Conservation (phyloP, 1,140 invertebrate genomes). For the Daktulosphaira vitifoliae region DNA sequence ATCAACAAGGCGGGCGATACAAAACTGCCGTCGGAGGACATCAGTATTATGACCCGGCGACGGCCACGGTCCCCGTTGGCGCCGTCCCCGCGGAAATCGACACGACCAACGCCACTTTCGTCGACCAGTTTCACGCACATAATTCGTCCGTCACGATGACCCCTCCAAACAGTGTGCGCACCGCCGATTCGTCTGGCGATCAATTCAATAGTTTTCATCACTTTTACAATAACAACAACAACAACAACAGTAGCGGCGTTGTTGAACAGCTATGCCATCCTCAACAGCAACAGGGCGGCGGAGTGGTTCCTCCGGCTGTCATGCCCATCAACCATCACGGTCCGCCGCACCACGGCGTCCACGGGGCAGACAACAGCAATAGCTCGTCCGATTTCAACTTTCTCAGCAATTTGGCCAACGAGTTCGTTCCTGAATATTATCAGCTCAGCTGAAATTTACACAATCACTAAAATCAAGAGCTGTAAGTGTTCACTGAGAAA, state of each 20-base stretch:
- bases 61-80: background rate
- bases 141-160: conserved; percentile 51
- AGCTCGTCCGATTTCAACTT: conserved; percentile 88
- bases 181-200: conserved; percentile 47
- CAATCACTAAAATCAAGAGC: background rate
- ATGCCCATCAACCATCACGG: conserved; percentile 25
- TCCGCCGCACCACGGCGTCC: conserved; percentile 36
- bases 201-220: conserved; percentile 59
- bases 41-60: conserved; percentile 28
- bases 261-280: too few species aligned
- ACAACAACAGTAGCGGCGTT: too few species aligned
- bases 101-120: conserved; percentile 23
- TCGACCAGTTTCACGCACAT: conserved; percentile 37
- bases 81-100: conserved; percentile 17
- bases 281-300: background rate
- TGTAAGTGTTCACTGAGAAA: too few species aligned
- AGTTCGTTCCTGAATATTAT: conserved; percentile 85
- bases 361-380: conserved; percentile 64
- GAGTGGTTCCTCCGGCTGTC: background rate
- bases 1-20: background rate
- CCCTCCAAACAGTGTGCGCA: conserved; percentile 49
- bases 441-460: conserved; percentile 55
- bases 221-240: conserved; percentile 50
- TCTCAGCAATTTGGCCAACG: conserved; percentile 78
- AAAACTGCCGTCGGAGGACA: conserved; percentile 37